phyloP scores from a whole-genome alignment of 2,888 invertebrate genomes.

The Neoscelio sp. region DNA sequence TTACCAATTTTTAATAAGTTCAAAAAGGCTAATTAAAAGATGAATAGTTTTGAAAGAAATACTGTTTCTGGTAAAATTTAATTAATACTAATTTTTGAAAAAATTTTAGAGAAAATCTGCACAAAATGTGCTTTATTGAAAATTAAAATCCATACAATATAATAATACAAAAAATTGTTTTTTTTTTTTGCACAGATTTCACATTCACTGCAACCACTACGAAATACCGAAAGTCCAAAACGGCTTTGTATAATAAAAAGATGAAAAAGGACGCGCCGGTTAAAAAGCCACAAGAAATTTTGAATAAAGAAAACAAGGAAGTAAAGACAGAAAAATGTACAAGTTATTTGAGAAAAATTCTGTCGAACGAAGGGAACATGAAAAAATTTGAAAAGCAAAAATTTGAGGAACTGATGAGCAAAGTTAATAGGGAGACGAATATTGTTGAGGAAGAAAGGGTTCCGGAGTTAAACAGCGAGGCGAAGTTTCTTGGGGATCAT shows the following conservation, averaged over 20 bases:
- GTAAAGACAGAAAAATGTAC: slow-evolving; percentile 76
- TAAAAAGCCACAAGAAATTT: slow-evolving; percentile 77
- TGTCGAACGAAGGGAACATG: slow-evolving; percentile 76
- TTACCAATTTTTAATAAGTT: too few species aligned
- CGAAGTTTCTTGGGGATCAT: slow-evolving; percentile 78
- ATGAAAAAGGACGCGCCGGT: slow-evolving; percentile 70
- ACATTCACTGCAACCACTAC: slow-evolving; percentile 73
- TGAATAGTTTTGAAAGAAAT: too few species aligned
- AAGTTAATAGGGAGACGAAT: slow-evolving; percentile 57
- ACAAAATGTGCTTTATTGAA: too few species aligned
- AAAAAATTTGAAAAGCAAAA: slow-evolving; percentile 76
- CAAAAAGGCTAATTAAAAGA: too few species aligned
- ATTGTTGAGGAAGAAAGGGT: slow-evolving; percentile 67
- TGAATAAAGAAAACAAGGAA: slow-evolving; percentile 80
- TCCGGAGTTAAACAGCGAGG: slow-evolving; percentile 64
- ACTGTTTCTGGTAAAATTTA: too few species aligned
- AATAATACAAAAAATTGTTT: neutral
- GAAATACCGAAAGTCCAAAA: slow-evolving; percentile 73
- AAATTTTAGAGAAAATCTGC: too few species aligned
- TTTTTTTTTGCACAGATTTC: slow-evolving; percentile 69
- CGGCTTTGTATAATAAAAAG: slow-evolving; percentile 74
- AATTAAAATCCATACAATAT: neutral
- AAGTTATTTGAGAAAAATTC: slow-evolving; percentile 78
- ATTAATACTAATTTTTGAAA: too few species aligned
- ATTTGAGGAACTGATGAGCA: slow-evolving; percentile 65